These are phyloP conservation scores for Drosophila nigricruria DNA, from an alignment of 2,888 invertebrate species.

Conservation along the genomic window DNA sequence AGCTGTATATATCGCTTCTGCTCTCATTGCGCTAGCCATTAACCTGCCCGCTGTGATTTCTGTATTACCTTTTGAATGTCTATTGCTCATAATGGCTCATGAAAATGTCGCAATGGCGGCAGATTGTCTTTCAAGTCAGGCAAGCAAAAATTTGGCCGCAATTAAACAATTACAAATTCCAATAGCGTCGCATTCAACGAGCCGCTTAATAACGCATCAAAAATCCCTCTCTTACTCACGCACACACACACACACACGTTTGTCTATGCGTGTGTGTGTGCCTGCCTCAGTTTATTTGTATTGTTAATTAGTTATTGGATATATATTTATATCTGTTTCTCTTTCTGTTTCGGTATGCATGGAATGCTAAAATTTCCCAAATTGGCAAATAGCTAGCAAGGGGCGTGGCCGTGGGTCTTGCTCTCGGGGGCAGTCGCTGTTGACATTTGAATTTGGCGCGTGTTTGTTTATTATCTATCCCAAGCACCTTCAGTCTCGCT, in stretches of 20 bases:
- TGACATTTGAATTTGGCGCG: conserved; percentile 72
- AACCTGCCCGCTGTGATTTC: conserved; percentile 10
- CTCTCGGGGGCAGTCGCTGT: conserved; percentile 53
- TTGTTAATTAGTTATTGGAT: conserved; percentile 71
- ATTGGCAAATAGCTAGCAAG: conserved; percentile 37
- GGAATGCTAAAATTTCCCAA: conserved; percentile 68
- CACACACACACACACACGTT: background rate
- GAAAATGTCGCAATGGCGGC: conserved; percentile 66
- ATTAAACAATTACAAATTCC: conserved; percentile 78
- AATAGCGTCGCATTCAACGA: conserved; percentile 62
- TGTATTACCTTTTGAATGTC: conserved; percentile 21
- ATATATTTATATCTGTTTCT: conserved; percentile 33
- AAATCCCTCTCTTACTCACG: conserved; percentile 46
- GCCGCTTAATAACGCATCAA: conserved; percentile 76
- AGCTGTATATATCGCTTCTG: background rate
- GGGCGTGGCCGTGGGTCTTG: conserved; percentile 1
- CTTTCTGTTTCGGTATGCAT: conserved; percentile 45
- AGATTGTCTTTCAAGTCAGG: conserved; percentile 60
- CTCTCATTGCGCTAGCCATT: conserved; percentile 6
- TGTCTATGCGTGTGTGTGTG: background rate
- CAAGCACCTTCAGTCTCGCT: conserved; percentile 55
- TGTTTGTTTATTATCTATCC: conserved; percentile 63
- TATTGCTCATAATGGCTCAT: conserved; percentile 58
- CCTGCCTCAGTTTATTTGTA: conserved; percentile 54
- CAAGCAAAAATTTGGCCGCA: conserved; percentile 63